Evolutionary conservation across 2,888 invertebrate species (phyloP).

Genomic region (Trichopria drosophilae): DNA sequence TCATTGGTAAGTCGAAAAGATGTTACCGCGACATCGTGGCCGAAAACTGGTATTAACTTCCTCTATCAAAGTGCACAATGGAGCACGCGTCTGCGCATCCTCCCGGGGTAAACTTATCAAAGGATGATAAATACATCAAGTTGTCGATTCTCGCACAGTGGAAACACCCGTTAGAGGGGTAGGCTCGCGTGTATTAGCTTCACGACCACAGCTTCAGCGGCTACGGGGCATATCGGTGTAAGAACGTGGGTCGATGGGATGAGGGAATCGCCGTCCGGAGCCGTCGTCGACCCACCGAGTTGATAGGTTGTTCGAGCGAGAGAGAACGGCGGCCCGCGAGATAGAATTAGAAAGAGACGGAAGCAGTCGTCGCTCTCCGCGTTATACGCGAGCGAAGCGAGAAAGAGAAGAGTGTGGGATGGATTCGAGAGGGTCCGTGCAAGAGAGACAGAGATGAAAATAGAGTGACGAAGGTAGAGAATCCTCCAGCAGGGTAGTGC

Average conservation of each 20-base stretch:
- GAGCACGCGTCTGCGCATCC: too few relatives aligned
- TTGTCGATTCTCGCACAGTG: conserved; percentile 7
- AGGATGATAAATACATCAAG: too few relatives aligned
- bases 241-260: conserved; percentile 57
- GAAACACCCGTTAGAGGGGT: conserved; percentile 50
- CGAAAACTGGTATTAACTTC: too few relatives aligned
- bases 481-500: too few relatives aligned
- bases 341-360: conserved; percentile 56
- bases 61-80: too few relatives aligned
- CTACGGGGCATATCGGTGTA: conserved; percentile 56
- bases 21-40: too few relatives aligned
- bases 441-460: conserved; percentile 16
- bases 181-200: conserved; percentile 36
- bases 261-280: conserved; percentile 56
- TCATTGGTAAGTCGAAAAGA: too few relatives aligned
- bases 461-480: too few relatives aligned
- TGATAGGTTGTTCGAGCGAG: conserved; percentile 54
- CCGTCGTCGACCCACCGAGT: conserved; percentile 57
- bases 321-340: conserved; percentile 44
- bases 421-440: conserved; percentile 23
- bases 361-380: conserved; percentile 25
- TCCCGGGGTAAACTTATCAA: too few relatives aligned
- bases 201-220: conserved; percentile 50
- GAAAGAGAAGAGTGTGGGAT: conserved; percentile 28
- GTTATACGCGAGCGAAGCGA: conserved; percentile 39